Evolutionary conservation across 2,797 vertebrate genomes (phyloP).

Genomic region (Pipistrellus kuhlii): DNA sequence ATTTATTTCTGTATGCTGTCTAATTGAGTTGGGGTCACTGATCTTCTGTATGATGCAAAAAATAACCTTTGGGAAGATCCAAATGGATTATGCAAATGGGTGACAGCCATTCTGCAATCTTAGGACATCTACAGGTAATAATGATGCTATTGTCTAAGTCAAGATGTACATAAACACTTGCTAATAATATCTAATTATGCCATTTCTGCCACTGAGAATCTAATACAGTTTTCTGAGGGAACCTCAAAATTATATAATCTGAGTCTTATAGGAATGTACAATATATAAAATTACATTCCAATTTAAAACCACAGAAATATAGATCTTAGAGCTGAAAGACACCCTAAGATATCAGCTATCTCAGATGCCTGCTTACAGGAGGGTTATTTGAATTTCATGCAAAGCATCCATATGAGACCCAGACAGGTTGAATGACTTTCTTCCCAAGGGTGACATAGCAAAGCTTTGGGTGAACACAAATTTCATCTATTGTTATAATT

Average conservation of each 20-base stretch:
- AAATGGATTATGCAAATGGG: not conserved
- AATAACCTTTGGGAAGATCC: not conserved
- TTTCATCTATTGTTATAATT: not conserved
- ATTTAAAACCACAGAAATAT: conserved; percentile 30
- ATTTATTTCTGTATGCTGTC: not conserved
- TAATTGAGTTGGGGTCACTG: not conserved
- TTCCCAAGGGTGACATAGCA: not conserved
- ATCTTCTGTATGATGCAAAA: conserved; percentile 4
- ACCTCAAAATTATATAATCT: conserved; percentile 26
- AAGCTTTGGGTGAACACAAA: not conserved
- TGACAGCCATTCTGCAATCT: not conserved
- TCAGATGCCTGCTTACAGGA: not conserved
- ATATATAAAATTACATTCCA: conserved; percentile 18
- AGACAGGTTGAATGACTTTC: conserved; percentile 27
- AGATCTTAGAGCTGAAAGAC: not conserved
- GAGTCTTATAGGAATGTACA: conserved; percentile 6
- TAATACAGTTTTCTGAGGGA: not conserved
- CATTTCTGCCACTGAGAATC: not conserved
- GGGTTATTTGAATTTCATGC: not conserved
- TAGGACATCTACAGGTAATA: not conserved
- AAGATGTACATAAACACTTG: not conserved
- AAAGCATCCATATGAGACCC: not conserved
- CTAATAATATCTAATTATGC: not conserved
- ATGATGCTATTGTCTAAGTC: not conserved
- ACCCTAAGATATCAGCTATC: not conserved